Evolutionary conservation across 2,113 vertebrate genomes (phyloP), one percentile per base, ranked within the genome.

Genomic region (Xenus cinereus): DNA sequence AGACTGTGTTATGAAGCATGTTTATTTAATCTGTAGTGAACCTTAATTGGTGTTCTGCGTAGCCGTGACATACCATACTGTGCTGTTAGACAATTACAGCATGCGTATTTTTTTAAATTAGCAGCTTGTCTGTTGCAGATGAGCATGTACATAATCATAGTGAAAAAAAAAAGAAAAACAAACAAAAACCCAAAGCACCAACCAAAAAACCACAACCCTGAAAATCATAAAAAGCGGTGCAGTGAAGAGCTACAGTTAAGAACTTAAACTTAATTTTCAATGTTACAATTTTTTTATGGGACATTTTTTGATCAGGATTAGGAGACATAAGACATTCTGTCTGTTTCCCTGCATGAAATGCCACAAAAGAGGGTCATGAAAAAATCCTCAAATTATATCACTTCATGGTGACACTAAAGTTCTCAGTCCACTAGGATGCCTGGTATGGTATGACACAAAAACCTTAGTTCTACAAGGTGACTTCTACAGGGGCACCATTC

Each of bases 101-200:
- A n/a, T 59, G 41, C 90, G 56, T 6, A 17, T 74, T 74, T 68
- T 74, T 95, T 72, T 91, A 85, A 95, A 88, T 71, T 59, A 91
- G 87, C 87, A 93, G 73, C 51, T 92, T 97, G 95, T 76, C 82
- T 95, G 46, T 80, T 76, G 71, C 71, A 96, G 95, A 97, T 96
- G 97, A 97, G 26, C 78, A 43, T 60, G 35, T 92, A 69, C 16
- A 6, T 48, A 91, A 54, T 95, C 60, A 53, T 4, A 11, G 19
- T 60, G 20, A 39, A 0, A 32, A 48, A 64, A 80, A 43, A 21
- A 16, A 2, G 27, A 46, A 43, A 35, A 35, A 59, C 20, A 48
- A 23, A 18, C 2, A 27, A n/a, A 33, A 60, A 22, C 50, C 23
- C 23, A 43, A 35, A 72, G 5, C 43, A 35, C 9, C 24, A 32